These are phyloP conservation scores for Diarsia mendica DNA, from an alignment of 2,888 invertebrate genomes.

Conservation along the genomic window DNA sequence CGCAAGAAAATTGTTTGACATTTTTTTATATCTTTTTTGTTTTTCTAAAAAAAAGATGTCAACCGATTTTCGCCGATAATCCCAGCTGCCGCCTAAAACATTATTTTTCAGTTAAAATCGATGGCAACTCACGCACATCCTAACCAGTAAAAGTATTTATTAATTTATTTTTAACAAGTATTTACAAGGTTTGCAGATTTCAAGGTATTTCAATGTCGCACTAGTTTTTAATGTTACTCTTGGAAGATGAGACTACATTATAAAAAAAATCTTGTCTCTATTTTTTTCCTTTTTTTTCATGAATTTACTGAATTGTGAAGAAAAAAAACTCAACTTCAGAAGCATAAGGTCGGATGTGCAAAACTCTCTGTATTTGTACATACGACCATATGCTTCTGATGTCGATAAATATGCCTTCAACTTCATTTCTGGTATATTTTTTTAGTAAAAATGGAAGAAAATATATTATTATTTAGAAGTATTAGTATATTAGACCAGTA, in stretches of 20 bases:
- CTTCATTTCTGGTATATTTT: background rate
- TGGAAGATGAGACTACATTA: constrained; percentile 57
- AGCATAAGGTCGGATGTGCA: too few species aligned
- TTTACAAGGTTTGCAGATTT: constrained; percentile 39
- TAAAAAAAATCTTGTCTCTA: background rate
- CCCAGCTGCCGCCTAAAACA: constrained; percentile 46
- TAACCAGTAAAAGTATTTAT: constrained; percentile 15
- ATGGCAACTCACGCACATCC: constrained; percentile 25
- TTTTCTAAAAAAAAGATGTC: constrained; percentile 37
- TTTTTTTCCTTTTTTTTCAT: background rate
- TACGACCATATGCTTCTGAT: too few species aligned
- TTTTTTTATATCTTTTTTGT: constrained; percentile 25
- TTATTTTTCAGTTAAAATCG: constrained; percentile 53
- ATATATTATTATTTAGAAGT: too few species aligned
- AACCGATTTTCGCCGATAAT: constrained; percentile 34
- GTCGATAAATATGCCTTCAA: too few species aligned
- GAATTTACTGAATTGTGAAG: background rate
- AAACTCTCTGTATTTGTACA: too few species aligned
- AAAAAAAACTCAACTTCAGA: too few species aligned
- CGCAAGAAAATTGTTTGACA: constrained; percentile 38
- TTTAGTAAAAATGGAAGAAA: background rate
- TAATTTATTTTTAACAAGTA: constrained; percentile 35
- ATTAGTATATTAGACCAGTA: background rate
- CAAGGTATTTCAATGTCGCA: constrained; percentile 71
- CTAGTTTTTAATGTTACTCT: constrained; percentile 43